Conservation (phyloP, 2,797 vertebrate genomes). For the Cetoscarus ocellatus region DNA sequence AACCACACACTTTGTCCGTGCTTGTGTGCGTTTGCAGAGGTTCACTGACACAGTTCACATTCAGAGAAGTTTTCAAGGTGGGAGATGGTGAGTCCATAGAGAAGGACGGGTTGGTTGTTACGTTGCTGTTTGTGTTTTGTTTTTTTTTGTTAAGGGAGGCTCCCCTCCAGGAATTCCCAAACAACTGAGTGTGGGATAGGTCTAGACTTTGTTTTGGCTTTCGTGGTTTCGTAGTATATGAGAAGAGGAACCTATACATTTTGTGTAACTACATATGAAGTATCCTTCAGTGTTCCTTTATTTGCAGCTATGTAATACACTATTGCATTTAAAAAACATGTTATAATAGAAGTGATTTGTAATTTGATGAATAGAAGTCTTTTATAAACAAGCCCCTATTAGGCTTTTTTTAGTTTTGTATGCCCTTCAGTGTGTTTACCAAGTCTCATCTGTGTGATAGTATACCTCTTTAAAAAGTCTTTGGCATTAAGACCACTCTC, state of each 20-base stretch:
- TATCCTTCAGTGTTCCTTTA: neutral
- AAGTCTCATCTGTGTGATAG: too few relatives aligned
- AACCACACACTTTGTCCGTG: slow-evolving; percentile 47
- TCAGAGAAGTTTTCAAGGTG: slow-evolving; percentile 31
- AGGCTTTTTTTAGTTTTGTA: too few relatives aligned
- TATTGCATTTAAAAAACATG: too few relatives aligned
- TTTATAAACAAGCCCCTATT: too few relatives aligned
- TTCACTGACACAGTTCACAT: slow-evolving; percentile 62
- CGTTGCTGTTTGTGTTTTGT: slow-evolving; percentile 31
- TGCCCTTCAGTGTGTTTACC: too few relatives aligned
- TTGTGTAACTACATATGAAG: neutral
- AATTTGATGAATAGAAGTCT: too few relatives aligned
- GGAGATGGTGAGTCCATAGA: slow-evolving; percentile 50
- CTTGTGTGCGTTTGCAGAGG: slow-evolving; percentile 54
- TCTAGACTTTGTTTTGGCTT: slow-evolving; percentile 1
- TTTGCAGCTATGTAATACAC: too few relatives aligned
- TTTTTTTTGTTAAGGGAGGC: slow-evolving; percentile 41
- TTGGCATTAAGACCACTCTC: too few relatives aligned
- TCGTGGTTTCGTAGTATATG: neutral
- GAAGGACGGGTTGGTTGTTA: slow-evolving; percentile 31
- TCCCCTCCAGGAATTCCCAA: slow-evolving; percentile 62
- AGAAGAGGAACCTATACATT: slow-evolving; percentile 11
- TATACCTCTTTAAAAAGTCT: too few relatives aligned
- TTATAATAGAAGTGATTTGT: too few relatives aligned
- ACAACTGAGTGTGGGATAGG: slow-evolving; percentile 18